Base-by-base conservation (phyloP, 1,140 invertebrate species). In the Macrostomum lignano region DNA sequence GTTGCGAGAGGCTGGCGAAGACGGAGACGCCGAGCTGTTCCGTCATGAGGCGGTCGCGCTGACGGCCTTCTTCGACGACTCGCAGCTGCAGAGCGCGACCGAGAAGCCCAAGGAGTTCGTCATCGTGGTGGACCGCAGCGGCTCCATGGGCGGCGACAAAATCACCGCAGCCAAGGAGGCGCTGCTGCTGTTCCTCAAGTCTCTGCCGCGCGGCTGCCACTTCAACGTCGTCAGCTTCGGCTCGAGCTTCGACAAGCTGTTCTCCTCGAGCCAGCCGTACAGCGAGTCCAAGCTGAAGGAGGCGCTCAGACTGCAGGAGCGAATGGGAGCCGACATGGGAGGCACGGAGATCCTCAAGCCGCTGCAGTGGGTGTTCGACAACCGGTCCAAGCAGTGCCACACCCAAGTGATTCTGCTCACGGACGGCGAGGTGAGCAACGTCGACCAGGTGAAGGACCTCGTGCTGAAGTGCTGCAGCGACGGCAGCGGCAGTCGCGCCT, bases 281-380 rank as follows among this genome's bases (percentile, higher is more conserved):
- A 38, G 25, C 32, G 34, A 42, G 20, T 20, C 41, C 14, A 38
- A 14, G 7, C 21, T 47, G 13, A 37, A 37, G 6, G 25, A 35
- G 30, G 46, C 44, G 4, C 3, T 41, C 2, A 14, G 37, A 15
- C 22, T 39, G 9, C 36, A 40, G 15, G 26, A 37, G 22, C 17
- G 19, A 3, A 38, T 57, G 31, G 24, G 43, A 3, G 48, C 52
- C 3, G 38, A 55, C 39, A 31, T 51, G 23, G 51, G 51, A 11
- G 55, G 56, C 13, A 59, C 55, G 19, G 49, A 58, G 40, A 54
- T 59, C 11, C 36, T 48, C 3, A 17, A 42, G 25, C 55, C 55
- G 5, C 31, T 59, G 4, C 22, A 51, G 32, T 28, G 41, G 21
- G 42, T 59, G 25, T 55, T 45, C 36, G 38, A 35, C 1, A 34